These are phyloP conservation scores for Lytechinus variegatus DNA, from an alignment of 35 echinoderm and acorn worm species.

Conservation along the genomic window DNA sequence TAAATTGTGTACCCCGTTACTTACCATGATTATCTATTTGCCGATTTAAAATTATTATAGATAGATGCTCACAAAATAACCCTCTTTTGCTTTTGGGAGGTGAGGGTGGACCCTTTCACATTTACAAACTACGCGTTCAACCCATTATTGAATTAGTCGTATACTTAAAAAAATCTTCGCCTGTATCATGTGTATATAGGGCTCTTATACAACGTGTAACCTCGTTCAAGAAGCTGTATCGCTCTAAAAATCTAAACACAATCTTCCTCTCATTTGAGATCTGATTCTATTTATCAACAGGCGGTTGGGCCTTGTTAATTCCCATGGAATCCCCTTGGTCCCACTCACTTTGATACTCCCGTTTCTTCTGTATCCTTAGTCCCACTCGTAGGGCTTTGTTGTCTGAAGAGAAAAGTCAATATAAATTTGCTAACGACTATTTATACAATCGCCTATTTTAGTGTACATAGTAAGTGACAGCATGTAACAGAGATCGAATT, in stretches of 20 bases:
- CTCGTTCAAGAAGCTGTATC: background rate
- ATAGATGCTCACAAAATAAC: too few relatives aligned
- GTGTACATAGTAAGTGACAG: conserved; percentile 32
- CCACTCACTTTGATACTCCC: background rate
- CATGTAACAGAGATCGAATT: background rate
- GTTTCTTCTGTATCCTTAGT: conserved; percentile 24
- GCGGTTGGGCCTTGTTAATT: background rate
- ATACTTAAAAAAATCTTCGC: too few relatives aligned
- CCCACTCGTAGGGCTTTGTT: conserved; percentile 22
- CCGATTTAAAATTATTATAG: too few relatives aligned
- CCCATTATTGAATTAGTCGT: too few relatives aligned
- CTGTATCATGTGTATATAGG: background rate
- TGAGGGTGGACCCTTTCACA: too few relatives aligned
- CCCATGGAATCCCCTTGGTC: background rate
- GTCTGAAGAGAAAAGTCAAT: conserved; percentile 33
- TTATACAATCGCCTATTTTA: conserved; percentile 16
- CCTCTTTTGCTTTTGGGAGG: too few relatives aligned
- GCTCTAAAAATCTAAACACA: background rate
- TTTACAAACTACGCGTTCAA: too few relatives aligned
- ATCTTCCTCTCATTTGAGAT: background rate
- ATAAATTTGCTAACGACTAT: conserved; percentile 46
- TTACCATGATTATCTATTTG: too few relatives aligned
- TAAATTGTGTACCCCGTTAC: too few relatives aligned
- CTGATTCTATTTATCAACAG: background rate
- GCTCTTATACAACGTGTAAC: background rate